Evolutionary conservation across 2,797 vertebrate genomes (phyloP), one percentile per base, ranked within the genome.

Genomic region (Channa striata): DNA sequence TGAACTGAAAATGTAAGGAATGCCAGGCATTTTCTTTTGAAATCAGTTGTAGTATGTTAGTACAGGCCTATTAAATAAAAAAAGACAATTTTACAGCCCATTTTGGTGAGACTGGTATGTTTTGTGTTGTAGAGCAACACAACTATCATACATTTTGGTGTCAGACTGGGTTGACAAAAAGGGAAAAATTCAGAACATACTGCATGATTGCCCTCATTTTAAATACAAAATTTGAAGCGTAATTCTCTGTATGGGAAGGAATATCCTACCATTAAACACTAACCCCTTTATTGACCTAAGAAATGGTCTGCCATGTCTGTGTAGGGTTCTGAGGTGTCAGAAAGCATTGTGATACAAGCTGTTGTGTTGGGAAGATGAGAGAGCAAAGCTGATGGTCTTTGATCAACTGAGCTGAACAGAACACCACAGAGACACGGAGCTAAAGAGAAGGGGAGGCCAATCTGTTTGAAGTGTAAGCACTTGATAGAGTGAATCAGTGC

Each of bases 311-410:
- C 50, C 4, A 0, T 67, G 70, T 74, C 37, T 54, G 62, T 42
- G 17, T 39, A 46, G 48, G 19, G 63, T 36, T 60, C 30, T 30
- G 53, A 16, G 5, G 61, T 66, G 77, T 84, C 74, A 76, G 53
- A 72, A 72, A 77, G 44, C 71, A 67, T 60, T 13, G 63, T 19
- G 49, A 88, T 76, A 83, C 84, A 86, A 85, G 85, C 74, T 75
- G 81, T 82, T 87, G 85, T 81, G 83, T 87, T 74, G 74, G 53
- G 68, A 81, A 84, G 87, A 92, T 88, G 83, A 86, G 74, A 68
- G 64, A 83, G 78, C 59, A 80, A 82, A 83, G 78, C 79, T 71
- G 85, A 75, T 68, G 63, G 60, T 71, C 86, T 93, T 93, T 93
- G 92, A 94, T 93, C 91, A 80, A 75, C 74, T 59, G 63, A 83